phyloP scores from a whole-genome alignment of 1,140 invertebrate genomes.

The Cotesia vestalis region DNA sequence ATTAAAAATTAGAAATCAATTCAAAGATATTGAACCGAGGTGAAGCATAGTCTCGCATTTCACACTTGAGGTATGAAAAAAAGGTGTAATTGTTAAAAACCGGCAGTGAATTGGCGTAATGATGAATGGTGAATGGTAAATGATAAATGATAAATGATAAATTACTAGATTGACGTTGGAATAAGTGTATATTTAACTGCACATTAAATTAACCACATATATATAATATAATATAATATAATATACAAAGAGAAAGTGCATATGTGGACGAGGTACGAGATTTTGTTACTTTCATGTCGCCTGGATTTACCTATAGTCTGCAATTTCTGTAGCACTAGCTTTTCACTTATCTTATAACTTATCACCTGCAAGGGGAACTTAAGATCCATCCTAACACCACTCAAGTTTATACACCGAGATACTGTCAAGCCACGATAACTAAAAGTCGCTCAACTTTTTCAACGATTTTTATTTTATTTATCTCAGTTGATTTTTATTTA shows the following conservation, averaged over 20 bases:
- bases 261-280: neutral
- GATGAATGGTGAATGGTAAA: no score
- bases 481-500: neutral
- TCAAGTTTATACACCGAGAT: neutral
- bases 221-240: neutral
- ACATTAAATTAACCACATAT: no score
- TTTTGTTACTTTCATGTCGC: neutral
- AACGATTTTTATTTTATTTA: neutral
- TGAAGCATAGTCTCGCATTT: no score
- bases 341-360: conserved; percentile 20
- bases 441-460: neutral
- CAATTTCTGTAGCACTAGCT: neutral
- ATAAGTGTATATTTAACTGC: neutral
- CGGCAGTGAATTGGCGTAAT: no score
- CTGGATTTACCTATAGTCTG: neutral
- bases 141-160: neutral
- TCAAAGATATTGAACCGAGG: no score
- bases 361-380: conserved; percentile 14
- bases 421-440: conserved; percentile 2
- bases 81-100: no score
- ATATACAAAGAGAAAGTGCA: conserved; percentile 14
- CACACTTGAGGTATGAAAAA: no score
- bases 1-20: no score
- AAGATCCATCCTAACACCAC: conserved; percentile 15
- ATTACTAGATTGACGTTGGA: neutral